phyloP scores from a whole-genome alignment of 2,888 invertebrate genomes.

The Clostera curtula region DNA sequence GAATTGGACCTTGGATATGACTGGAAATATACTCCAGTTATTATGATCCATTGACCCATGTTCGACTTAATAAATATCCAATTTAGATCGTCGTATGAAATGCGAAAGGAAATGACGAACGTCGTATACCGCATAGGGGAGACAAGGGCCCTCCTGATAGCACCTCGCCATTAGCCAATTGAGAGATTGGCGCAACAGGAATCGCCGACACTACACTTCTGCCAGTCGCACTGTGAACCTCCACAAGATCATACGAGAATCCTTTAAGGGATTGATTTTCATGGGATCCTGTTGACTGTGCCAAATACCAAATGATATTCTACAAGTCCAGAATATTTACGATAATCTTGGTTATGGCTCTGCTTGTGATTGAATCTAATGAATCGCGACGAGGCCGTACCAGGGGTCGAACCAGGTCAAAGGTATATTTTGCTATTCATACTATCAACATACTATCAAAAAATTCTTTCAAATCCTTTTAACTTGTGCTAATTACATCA shows the following conservation, averaged over 20 bases:
- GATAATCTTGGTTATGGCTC: slow-evolving; percentile 34
- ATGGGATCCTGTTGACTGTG: slow-evolving; percentile 5
- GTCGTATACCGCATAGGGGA: slow-evolving; percentile 51
- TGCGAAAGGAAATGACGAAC: slow-evolving; percentile 53
- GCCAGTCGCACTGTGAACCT: slow-evolving; percentile 41
- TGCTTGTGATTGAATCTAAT: slow-evolving; percentile 34
- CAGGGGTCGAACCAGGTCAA: slow-evolving; percentile 83
- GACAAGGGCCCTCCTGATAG: slow-evolving; percentile 57
- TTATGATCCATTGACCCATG: slow-evolving; percentile 18
- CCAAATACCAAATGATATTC: slow-evolving; percentile 34
- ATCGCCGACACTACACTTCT: slow-evolving; percentile 25
- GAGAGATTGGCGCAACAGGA: slow-evolving; percentile 55
- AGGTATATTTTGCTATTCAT: slow-evolving; percentile 54
- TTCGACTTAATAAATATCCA: slow-evolving; percentile 20
- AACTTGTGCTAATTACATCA: too few species aligned
- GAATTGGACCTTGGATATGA: too few species aligned
- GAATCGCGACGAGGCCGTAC: slow-evolving; percentile 80
- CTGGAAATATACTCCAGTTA: too few species aligned
- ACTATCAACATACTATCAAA: too few species aligned
- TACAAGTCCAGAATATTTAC: slow-evolving; percentile 33
- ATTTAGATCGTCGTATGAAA: slow-evolving; percentile 37
- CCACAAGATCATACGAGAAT: slow-evolving; percentile 31
- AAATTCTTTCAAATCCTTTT: too few species aligned
- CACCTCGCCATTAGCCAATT: slow-evolving; percentile 66
- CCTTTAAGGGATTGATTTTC: slow-evolving; percentile 8